Base-by-base conservation (phyloP, 2,888 invertebrate genomes). In the Theodoxus fluviatilis region DNA sequence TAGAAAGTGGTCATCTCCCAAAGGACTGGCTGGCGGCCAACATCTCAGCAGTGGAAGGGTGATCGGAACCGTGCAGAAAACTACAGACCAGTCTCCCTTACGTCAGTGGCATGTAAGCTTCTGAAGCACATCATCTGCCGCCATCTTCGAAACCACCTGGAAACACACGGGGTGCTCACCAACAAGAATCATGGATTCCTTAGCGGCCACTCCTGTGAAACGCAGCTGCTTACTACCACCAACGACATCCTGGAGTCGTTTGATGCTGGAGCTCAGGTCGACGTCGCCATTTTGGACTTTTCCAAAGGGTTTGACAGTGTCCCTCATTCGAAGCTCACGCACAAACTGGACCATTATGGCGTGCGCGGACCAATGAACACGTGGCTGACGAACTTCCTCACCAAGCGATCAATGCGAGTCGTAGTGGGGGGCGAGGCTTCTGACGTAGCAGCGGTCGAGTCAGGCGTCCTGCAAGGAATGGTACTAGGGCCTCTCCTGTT, bases 271-370 rank as follows among this genome's bases (percentile, higher is more conserved):
- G 4, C 4, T 28, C 64, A 64, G 31, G 22, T 43, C 3, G 64
- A 64, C 28, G 31, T 64, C 22, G 64, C 64, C 28, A 64, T 64
- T 15, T 28, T 64, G 25, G 64, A 64, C 18, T 64, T 64, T n/a
- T 64, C 43, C 2, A 64, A 64, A 3, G 64, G 0, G 1, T 64
- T 64, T 18, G 43, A 64, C 31, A 64, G 43, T 12, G 64, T 64
- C 9, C 66, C 66, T 47, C 66, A 66, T 31, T 25, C 47, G 7
- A 7, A n/a, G 3, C 49, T 66, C 47, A 49, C 9, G 28, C 33
- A 49, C 49, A 66, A 66, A 25, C n/a, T 66, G 33, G n/a, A 15
- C 15, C 25, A 12, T 9, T 66, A 66, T 22, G 49, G 49, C n/a
- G 35, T 66, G 35, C 12, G n/a, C 28, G 49, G 66, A 33, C 31